Percentiles rank a stretch among this genome's conserved stretches.
Evolutionary conservation across 2,797 vertebrate species (phyloP).

Genomic region (Lemur catta): DNA sequence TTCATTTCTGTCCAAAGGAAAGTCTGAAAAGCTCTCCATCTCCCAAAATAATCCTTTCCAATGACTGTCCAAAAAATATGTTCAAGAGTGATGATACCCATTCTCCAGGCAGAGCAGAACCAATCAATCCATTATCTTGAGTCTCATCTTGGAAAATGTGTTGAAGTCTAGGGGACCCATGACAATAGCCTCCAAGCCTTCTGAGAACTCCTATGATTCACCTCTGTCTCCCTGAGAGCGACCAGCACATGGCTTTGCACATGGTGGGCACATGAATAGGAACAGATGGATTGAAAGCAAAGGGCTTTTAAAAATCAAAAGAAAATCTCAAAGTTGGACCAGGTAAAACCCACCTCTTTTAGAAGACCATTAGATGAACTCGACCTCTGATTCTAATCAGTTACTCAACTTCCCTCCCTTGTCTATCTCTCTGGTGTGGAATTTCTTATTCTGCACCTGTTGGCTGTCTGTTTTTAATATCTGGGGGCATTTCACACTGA

Average conservation of each 20-base stretch:
- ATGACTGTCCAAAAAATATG: slow-evolving; percentile 57
- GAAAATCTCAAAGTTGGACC: not conserved
- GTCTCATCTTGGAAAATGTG: slow-evolving; percentile 74
- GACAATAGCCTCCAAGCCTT: slow-evolving; percentile 28
- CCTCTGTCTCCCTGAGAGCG: not conserved
- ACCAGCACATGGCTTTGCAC: not conserved
- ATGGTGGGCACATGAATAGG: not conserved
- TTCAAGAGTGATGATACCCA: slow-evolving; percentile 25
- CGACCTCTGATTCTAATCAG: not conserved
- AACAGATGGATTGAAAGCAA: not conserved
- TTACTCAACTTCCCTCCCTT: not conserved
- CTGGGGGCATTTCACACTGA: not conserved
- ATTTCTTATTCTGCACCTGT: not conserved
- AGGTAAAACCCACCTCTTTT: not conserved
- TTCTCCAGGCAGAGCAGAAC: slow-evolving; percentile 55
- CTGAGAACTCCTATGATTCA: not conserved
- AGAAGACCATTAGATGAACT: not conserved
- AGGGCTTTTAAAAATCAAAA: not conserved
- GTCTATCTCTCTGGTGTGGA: not conserved
- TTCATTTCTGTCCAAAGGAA: not conserved
- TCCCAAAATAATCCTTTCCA: slow-evolving; percentile 66
- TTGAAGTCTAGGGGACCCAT: slow-evolving; percentile 56
- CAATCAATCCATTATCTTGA: slow-evolving; percentile 37
- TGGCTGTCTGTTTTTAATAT: not conserved
- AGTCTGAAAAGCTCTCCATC: slow-evolving; percentile 36